These are phyloP conservation scores for Scaptomyza pallida DNA, from an alignment of 1,140 invertebrate species.

Conservation along the genomic window DNA sequence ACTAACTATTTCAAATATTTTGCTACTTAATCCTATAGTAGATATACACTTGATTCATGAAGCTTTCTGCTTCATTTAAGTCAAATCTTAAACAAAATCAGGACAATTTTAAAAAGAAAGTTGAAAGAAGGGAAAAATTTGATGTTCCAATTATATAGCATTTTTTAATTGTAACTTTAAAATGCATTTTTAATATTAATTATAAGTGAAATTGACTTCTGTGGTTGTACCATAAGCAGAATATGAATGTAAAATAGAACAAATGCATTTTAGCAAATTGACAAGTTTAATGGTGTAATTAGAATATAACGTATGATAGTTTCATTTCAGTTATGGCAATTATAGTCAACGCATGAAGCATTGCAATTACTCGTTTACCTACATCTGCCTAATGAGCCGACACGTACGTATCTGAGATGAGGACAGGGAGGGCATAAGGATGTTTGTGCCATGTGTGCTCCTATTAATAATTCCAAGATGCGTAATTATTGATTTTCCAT, in stretches of 20 bases:
- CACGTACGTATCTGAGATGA: background rate
- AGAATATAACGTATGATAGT: background rate
- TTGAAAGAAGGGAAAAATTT: background rate
- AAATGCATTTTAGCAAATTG: background rate
- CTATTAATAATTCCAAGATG: slow-evolving; percentile 82
- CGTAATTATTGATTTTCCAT: slow-evolving; percentile 83
- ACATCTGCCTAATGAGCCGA: slow-evolving; percentile 15
- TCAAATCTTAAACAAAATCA: too few relatives aligned
- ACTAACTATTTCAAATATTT: too few relatives aligned
- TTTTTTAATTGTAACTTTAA: background rate
- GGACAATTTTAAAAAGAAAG: too few relatives aligned
- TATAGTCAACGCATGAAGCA: background rate
- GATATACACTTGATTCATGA: too few relatives aligned
- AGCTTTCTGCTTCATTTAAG: too few relatives aligned
- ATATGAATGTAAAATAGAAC: background rate
- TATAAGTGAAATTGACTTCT: background rate
- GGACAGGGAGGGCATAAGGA: slow-evolving; percentile 1
- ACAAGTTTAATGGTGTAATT: background rate
- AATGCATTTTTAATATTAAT: background rate
- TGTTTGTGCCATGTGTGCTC: slow-evolving; percentile 25
- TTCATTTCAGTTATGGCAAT: slow-evolving; percentile 2
- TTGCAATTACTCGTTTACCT: slow-evolving; percentile 11
- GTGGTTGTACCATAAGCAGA: background rate
- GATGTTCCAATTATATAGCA: background rate
- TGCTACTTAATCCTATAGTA: too few relatives aligned